Conservation (phyloP, 64 coral and sea anemone genomes). For the Montipora sp. region DNA sequence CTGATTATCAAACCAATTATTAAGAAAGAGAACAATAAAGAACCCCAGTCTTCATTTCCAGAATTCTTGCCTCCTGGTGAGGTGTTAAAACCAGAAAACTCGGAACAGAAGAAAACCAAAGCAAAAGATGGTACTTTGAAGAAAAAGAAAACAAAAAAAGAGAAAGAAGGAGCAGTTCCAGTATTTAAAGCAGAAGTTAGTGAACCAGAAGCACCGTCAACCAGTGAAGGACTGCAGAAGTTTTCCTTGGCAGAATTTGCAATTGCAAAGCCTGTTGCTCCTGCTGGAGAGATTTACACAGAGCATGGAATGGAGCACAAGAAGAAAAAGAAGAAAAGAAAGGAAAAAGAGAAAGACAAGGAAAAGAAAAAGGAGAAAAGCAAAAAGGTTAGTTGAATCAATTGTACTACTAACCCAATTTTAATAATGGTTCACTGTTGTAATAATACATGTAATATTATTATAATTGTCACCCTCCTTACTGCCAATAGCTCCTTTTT, state of each 20-base stretch:
- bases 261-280: not conserved
- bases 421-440: too few species aligned
- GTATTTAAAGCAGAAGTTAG: not conserved
- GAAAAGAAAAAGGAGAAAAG: conserved; percentile 73
- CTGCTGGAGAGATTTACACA: not conserved
- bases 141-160: conserved; percentile 1
- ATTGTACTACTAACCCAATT: not conserved
- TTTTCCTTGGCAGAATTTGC: conserved; percentile 39
- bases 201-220: not conserved
- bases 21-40: conserved; percentile 63
- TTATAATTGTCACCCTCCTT: too few species aligned
- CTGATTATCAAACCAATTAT: conserved; percentile 83
- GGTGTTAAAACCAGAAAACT: not conserved
- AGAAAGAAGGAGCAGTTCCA: conserved; percentile 16
- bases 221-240: conserved; percentile 25
- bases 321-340: conserved; percentile 94
- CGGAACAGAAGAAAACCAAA: conserved; percentile 19
- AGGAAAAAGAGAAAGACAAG: conserved; percentile 88
- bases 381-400: conserved; percentile 47
- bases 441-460: too few species aligned
- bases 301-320: conserved; percentile 57
- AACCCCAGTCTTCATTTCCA: conserved; percentile 69
- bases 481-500: too few species aligned
- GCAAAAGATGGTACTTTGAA: not conserved
- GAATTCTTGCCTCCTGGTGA: conserved; percentile 46